Percentiles rank a stretch among this genome's conserved stretches.
phyloP scores from a whole-genome alignment of 2,888 invertebrate genomes.

The Nomada goodeniana region DNA sequence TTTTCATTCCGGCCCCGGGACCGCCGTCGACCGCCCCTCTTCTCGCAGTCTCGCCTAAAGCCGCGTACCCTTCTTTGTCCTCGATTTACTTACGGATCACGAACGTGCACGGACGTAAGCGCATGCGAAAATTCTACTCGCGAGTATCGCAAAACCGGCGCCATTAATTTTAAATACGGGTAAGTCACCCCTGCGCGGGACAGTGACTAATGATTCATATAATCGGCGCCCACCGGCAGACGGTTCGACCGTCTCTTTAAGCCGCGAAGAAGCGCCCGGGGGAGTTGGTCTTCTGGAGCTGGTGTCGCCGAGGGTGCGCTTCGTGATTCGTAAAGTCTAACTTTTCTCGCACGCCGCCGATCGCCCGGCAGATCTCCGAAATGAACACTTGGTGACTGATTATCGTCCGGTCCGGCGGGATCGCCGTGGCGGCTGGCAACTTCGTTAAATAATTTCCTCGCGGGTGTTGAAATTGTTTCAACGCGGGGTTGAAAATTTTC shows the following conservation, averaged over 20 bases:
- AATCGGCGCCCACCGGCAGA: slow-evolving; percentile 61
- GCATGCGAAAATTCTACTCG: slow-evolving; percentile 69
- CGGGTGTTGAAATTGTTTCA: neutral
- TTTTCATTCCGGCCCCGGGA: slow-evolving; percentile 1
- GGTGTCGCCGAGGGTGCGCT: slow-evolving; percentile 63
- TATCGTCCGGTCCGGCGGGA: slow-evolving; percentile 44
- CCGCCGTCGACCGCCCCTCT: neutral
- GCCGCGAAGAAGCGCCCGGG: slow-evolving; percentile 65
- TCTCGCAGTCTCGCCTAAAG: slow-evolving; percentile 3
- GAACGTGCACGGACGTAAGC: slow-evolving; percentile 65
- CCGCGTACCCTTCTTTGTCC: slow-evolving; percentile 2
- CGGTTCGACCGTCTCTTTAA: slow-evolving; percentile 68
- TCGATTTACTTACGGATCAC: slow-evolving; percentile 7
- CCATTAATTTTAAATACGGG: slow-evolving; percentile 80
- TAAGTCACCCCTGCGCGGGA: slow-evolving; percentile 77
- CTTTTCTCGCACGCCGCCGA: slow-evolving; percentile 61
- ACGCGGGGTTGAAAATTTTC: neutral
- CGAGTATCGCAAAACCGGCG: slow-evolving; percentile 75
- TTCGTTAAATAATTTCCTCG: slow-evolving; percentile 29
- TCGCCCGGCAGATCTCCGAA: slow-evolving; percentile 35
- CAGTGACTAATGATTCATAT: slow-evolving; percentile 80
- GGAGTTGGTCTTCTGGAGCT: slow-evolving; percentile 43
- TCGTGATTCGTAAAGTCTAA: slow-evolving; percentile 71
- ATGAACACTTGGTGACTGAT: slow-evolving; percentile 57
- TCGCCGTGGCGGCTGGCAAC: too few species aligned